A percentile compares a stretch with the other conserved stretches of the same genome.
Conservation (phyloP, 1,140 invertebrate genomes). For the Magallana ariakensis region DNA sequence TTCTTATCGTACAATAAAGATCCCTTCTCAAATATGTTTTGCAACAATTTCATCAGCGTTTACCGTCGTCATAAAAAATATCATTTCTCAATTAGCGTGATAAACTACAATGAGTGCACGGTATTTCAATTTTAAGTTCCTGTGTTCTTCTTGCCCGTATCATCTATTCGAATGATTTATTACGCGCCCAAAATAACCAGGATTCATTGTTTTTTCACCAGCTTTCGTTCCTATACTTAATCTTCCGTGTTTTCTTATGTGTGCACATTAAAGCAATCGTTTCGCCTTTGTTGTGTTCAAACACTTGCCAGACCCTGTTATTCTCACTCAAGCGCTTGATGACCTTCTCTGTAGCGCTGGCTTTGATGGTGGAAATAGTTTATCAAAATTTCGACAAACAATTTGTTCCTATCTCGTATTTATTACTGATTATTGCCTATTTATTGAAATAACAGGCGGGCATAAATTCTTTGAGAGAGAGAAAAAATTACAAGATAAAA, state of each 20-base stretch:
- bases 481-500: no score
- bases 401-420: slow-evolving; percentile 37
- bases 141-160: neutral
- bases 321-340: slow-evolving; percentile 33
- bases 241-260: slow-evolving; percentile 4
- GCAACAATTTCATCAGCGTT: slow-evolving; percentile 13
- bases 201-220: slow-evolving; percentile 14
- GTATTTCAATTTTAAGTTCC: neutral
- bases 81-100: slow-evolving; percentile 30
- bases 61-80: slow-evolving; percentile 25
- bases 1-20: slow-evolving; percentile 2
- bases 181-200: neutral
- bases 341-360: neutral
- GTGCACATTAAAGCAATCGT: slow-evolving; percentile 8
- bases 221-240: slow-evolving; percentile 36
- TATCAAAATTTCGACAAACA: slow-evolving; percentile 35
- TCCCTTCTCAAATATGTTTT: neutral
- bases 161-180: slow-evolving; percentile 10
- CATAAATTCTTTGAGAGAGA: slow-evolving; percentile 1
- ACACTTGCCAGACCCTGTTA: slow-evolving; percentile 31
- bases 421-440: slow-evolving; percentile 32
- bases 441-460: slow-evolving; percentile 19
- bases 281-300: slow-evolving; percentile 25
- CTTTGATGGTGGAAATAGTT: slow-evolving; percentile 30
- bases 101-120: neutral